These are phyloP conservation scores for Eristalis intricaria DNA, from an alignment of 2,888 invertebrate genomes.

Conservation along the genomic window DNA sequence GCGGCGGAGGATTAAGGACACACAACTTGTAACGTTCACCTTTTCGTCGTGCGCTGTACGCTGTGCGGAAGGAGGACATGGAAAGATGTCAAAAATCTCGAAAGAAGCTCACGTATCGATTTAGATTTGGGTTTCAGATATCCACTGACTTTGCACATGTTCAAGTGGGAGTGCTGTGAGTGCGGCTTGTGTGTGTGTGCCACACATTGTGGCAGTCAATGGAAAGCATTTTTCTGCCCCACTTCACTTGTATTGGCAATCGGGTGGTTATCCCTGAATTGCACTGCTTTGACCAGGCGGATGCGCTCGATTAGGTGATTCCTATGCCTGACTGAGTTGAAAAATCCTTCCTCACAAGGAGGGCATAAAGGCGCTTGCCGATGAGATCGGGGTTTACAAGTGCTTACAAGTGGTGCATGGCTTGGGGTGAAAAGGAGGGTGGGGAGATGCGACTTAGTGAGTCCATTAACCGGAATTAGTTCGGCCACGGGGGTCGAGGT, in stretches of 20 bases:
- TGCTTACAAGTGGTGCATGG: conserved; percentile 21
- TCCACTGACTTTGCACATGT: background rate
- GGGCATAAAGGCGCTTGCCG: conserved; percentile 24
- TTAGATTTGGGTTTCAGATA: conserved; percentile 50
- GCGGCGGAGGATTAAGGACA: conserved; percentile 34
- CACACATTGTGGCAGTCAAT: conserved; percentile 21
- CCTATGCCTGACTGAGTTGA: conserved; percentile 52
- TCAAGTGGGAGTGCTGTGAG: background rate
- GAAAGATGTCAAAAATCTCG: conserved; percentile 57
- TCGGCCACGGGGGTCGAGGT: conserved; percentile 8
- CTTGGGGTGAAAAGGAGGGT: background rate
- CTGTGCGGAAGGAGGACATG: background rate
- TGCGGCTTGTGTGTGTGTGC: background rate
- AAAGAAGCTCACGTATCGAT: conserved; percentile 53
- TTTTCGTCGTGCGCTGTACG: background rate
- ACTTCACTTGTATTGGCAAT: conserved; percentile 60
- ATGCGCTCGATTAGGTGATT: conserved; percentile 69
- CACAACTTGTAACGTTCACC: conserved; percentile 27
- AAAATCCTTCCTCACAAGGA: conserved; percentile 44
- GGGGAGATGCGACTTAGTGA: conserved; percentile 41
- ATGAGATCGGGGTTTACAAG: conserved; percentile 44
- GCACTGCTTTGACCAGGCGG: conserved; percentile 67
- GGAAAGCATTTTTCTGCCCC: conserved; percentile 56
- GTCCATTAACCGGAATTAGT: conserved; percentile 55
- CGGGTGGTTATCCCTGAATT: conserved; percentile 58